Conservation (phyloP, 2,888 invertebrate genomes). For the Drosophila meridionalis region DNA sequence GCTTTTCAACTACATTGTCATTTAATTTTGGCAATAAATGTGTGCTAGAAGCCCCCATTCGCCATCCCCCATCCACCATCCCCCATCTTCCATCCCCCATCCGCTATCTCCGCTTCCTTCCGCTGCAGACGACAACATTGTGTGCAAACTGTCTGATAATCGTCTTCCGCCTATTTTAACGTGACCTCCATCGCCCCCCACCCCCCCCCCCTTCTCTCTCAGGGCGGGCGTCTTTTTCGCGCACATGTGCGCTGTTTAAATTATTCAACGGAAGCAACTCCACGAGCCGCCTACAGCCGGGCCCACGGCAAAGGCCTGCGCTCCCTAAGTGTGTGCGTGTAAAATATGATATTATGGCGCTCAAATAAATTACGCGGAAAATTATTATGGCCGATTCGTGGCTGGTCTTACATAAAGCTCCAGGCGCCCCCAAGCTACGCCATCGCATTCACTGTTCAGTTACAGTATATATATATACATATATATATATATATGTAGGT, state of each 20-base stretch:
- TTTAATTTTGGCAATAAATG: slow-evolving; percentile 83
- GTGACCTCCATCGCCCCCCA: slow-evolving; percentile 39
- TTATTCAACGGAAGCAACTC: slow-evolving; percentile 73
- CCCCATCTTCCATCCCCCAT: neutral
- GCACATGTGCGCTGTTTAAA: slow-evolving; percentile 77
- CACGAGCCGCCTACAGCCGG: slow-evolving; percentile 25
- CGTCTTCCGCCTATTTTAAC: slow-evolving; percentile 81
- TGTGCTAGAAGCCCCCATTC: slow-evolving; percentile 32
- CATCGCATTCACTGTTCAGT: neutral
- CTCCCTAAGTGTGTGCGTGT: slow-evolving; percentile 26
- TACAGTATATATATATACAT: neutral
- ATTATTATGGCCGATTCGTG: slow-evolving; percentile 73
- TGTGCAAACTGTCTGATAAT: slow-evolving; percentile 82
- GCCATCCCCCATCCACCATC: neutral
- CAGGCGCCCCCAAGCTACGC: neutral
- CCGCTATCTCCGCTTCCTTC: slow-evolving; percentile 8
- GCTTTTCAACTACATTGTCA: slow-evolving; percentile 79
- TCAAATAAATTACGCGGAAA: slow-evolving; percentile 80
- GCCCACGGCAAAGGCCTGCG: slow-evolving; percentile 3
- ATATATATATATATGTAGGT: neutral
- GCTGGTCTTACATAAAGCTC: slow-evolving; percentile 33
- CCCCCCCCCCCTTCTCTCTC: neutral
- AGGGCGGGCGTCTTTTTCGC: slow-evolving; percentile 34
- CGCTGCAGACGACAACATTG: slow-evolving; percentile 64
- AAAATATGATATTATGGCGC: slow-evolving; percentile 78